Evolutionary conservation across 2,113 vertebrate species (phyloP).

Genomic region (Glareola pratincola): DNA sequence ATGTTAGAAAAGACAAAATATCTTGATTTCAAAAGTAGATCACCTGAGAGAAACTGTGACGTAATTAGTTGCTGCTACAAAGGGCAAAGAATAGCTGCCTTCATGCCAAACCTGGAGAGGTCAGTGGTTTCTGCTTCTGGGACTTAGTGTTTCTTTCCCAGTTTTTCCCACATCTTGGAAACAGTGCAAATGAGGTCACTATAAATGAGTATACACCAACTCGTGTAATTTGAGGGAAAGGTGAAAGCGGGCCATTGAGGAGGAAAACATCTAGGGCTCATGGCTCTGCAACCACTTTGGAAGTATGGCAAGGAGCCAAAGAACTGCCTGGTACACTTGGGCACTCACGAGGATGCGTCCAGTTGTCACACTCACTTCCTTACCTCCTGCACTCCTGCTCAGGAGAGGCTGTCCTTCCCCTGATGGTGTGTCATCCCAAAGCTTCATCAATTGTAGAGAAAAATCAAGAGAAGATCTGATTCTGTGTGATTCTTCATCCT

Average conservation of each 20-base stretch:
- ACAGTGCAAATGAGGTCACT: not conserved
- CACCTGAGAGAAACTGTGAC: not conserved
- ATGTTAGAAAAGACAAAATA: not conserved
- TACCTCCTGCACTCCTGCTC: not conserved
- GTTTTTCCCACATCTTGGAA: not conserved
- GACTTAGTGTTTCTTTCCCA: not conserved
- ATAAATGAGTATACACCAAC: not conserved
- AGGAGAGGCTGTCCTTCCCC: not conserved
- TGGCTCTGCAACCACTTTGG: not conserved
- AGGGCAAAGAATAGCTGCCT: not conserved
- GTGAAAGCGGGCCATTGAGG: not conserved
- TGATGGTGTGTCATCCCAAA: not conserved
- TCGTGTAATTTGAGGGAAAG: not conserved
- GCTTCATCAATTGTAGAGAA: not conserved
- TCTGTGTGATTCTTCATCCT: not conserved
- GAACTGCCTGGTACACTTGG: not conserved
- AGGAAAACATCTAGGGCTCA: not conserved
- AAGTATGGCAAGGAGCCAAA: not conserved
- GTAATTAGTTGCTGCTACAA: not conserved
- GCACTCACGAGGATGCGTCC: rapidly evolving
- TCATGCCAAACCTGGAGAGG: not conserved
- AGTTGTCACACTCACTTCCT: not conserved
- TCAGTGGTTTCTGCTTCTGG: not conserved
- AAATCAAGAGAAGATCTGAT: not conserved
- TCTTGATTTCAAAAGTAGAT: not conserved